Base-by-base conservation (phyloP, 2,888 invertebrate species). In the Strigamia transsilvanica region DNA sequence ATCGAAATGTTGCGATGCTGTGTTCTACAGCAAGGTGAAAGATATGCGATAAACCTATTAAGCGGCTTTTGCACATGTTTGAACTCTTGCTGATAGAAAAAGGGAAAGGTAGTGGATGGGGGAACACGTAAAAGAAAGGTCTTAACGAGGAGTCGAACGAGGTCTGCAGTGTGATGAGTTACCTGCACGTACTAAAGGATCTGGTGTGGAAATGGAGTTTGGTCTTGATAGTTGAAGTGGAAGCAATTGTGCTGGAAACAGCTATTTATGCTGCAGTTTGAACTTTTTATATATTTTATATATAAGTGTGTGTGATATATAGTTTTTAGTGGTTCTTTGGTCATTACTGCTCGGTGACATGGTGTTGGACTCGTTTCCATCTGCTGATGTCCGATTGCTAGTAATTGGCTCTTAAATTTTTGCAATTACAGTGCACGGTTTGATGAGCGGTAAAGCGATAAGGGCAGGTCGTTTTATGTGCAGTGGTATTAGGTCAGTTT, bases 161-260 rank as follows among this genome's bases (percentile, higher is more conserved):
- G 56, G 15, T 23, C 73, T 73, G 13, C 12, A 73, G 32, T 13
- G 73, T 73, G 73, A 73, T 32, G 73, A 73, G 73, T 73, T 73
- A 73, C 73, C 73, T 73, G 73, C 73, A 73, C 73, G 23, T 73
- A 32, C 56, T 56, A 56, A 18, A 56, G 56, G 73, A 27, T 73
- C 73, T 73, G 32, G 73, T 73, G 73, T 73, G 73, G 73, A 73
- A 73, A 73, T 73, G 73, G 73, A 73, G 73, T 73, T 73, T 73
- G 73, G 73, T 12, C 73, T 73, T 23, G 73, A 73, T 73, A 27
- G 73, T 73, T 73, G 27, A 32, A 73, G 73, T 32, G 73, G 73
- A 73, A 73, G 73, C 73, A 73, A 73, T 73, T 32, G 73, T 73
- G 73, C 73, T 27, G 73, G 73, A 73, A 73, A 73, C 13, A 73